Base-by-base conservation (phyloP, 1,140 invertebrate species). In the Leptopilina boulardi region DNA sequence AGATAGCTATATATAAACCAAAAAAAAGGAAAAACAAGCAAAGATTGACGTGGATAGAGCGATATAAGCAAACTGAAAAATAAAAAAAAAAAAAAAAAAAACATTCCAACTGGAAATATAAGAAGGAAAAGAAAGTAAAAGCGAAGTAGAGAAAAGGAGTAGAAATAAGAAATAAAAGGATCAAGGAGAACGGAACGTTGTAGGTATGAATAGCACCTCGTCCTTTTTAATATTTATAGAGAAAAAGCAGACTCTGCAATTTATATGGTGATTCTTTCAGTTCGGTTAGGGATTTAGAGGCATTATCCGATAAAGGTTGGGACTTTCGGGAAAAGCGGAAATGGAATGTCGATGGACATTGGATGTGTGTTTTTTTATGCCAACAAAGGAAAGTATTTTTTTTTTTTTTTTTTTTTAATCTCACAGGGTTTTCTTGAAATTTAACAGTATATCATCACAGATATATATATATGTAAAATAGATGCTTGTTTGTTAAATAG, bases 401-500 rank as follows among this genome's bases (percentile, higher is more conserved):
- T n/a, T n/a, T n/a, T n/a, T n/a, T n/a, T n/a, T n/a, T n/a, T n/a
- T n/a, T n/a, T 70, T 23, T 73, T 26, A 84, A 83, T 82, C 83
- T 83, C 80, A 74, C 75, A 59, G 41, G 74, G 38, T 76, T 47
- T 78, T 30, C 26, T 30, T 79, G 78, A 74, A 78, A 82, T 77
- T 76, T 72, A 80, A 80, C 80, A 79, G 77, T 74, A 47, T 47
- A 4, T 11, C 44, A 15, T 5, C 5, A 30, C 5, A 30, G 2
- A 5, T 30, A 30, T 30, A 30, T 30, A 5, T 11, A 75, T 82
- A 83, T 84, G 81, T 78, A 83, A 82, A 85, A 80, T 82, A 80
- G 82, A 78, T 80, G 47, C 77, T 78, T 86, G 79, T 85, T 89
- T n/a, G 85, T 85, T 83, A 85, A 87, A 89, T 87, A 87, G 87